A percentile compares a stretch with the other conserved stretches of the same genome.
Evolutionary conservation across 2,113 vertebrate species (phyloP).

Genomic region (Pseudois nayaur): DNA sequence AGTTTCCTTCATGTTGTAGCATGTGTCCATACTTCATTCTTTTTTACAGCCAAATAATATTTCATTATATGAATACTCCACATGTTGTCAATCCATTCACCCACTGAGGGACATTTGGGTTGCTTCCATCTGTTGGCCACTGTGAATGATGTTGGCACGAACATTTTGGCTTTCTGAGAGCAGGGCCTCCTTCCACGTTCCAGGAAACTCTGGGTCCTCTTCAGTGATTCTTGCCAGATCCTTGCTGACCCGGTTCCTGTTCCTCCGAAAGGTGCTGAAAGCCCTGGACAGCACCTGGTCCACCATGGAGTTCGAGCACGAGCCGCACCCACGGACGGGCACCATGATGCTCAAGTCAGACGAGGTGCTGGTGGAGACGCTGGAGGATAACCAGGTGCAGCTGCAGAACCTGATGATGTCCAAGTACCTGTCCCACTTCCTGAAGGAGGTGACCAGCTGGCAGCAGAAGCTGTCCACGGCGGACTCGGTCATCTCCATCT

Average conservation of each 20-base stretch:
- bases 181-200: rapidly evolving
- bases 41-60: rapidly evolving
- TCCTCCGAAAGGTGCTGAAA: conserved; percentile 72
- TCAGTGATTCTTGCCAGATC: rapidly evolving
- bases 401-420: conserved; percentile 83
- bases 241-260: rapidly evolving
- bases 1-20: rapidly evolving
- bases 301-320: conserved; percentile 72
- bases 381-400: conserved; percentile 86
- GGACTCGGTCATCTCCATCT: conserved; percentile 78
- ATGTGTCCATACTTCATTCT: rapidly evolving
- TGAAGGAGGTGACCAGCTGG: conserved; percentile 79
- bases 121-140: rapidly evolving
- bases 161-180: not conserved
- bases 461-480: conserved; percentile 80
- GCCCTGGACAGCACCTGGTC: conserved; percentile 79
- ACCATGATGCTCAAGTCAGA: conserved; percentile 74
- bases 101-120: rapidly evolving
- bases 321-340: conserved; percentile 75
- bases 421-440: conserved; percentile 82
- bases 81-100: rapidly evolving
- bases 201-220: rapidly evolving
- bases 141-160: rapidly evolving
- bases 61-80: rapidly evolving
- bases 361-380: conserved; percentile 79